phyloP scores from a whole-genome alignment of 2,113 vertebrate genomes.

The Solea senegalensis region DNA sequence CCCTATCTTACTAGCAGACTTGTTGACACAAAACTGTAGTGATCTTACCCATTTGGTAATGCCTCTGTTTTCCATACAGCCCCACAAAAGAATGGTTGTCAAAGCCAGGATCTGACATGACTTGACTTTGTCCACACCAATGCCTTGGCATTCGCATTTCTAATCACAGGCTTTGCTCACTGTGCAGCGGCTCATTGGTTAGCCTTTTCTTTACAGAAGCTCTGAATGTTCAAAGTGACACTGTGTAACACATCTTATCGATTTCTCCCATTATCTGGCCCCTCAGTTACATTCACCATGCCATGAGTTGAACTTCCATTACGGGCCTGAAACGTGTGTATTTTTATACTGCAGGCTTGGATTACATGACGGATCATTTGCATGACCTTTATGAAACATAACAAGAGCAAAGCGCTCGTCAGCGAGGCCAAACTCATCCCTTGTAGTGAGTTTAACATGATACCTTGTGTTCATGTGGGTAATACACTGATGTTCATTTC shows the following conservation, averaged over 20 bases:
- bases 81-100: conserved; percentile 11
- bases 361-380: conserved; percentile 50
- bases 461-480: conserved; percentile 5
- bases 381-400: conserved; percentile 46
- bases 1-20: no score
- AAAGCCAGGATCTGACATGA: conserved; percentile 8
- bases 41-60: conserved; percentile 26
- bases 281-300: conserved; percentile 20
- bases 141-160: conserved; percentile 4
- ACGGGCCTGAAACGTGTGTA: conserved; percentile 29
- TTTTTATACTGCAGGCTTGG: conserved; percentile 29
- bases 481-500: conserved; percentile 6
- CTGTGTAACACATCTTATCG: conserved; percentile 28
- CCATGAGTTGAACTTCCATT: conserved; percentile 26
- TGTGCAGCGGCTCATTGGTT: conserved; percentile 14
- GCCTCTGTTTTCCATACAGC: conserved; percentile 18
- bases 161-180: conserved; percentile 14
- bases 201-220: conserved; percentile 12
- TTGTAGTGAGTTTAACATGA: conserved; percentile 21
- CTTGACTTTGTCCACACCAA: conserved; percentile 11
- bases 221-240: conserved; percentile 14
- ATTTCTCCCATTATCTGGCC: conserved; percentile 28
- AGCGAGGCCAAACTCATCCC: conserved; percentile 8
- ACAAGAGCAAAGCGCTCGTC: conserved; percentile 39
- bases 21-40: no score